Base-by-base conservation (phyloP, 2,888 invertebrate genomes). In the Cosmia pyralina region DNA sequence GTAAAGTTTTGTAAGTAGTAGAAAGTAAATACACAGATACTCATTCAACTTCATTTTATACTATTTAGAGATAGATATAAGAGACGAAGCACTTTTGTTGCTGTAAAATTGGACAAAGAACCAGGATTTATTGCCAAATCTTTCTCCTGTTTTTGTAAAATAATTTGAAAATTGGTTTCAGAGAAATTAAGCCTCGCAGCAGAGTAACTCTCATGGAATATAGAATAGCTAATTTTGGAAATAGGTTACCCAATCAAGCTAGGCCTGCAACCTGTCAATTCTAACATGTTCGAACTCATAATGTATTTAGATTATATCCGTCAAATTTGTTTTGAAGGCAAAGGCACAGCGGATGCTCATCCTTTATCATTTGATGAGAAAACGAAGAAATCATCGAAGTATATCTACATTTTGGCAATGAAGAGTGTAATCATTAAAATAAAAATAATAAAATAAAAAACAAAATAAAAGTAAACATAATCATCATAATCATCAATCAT, bases 211-310 rank as follows among this genome's bases (percentile, higher is more conserved):
- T 17, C 34, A 57, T 48, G 10, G 41, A 48, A 48, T 34, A 34
- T 44, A 58, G 28, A 8, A 34, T 4, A 63, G 44, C 44, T 82
- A 76, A 72, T 58, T 82, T 28, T 1, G 64, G 65, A 76, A 76
- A 70, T 82, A 63, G 82, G 82, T 79, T 74, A 69, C 34, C 50
- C 13, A 65, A 53, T 46, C 7, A 58, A 34, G 65, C 59, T 68
- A 66, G 52, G 72, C 59, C 69, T 72, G 73, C 69, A 66, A 69
- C 52, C 69, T 72, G 76, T 76, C 69, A 74, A 63, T 59, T 62
- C n/a, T n/a, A 59, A 78, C 72, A 64, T 76, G 67, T 69, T 63
- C 58, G 53, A 71, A 53, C 68, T 63, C 38, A 60, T 75, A 65
- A 48, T 55, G 44, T 65, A 75, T 75, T 80, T 52, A 55, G 59